These are phyloP conservation scores for Thunnus thynnus DNA, from an alignment of 2,113 vertebrate genomes.

Conservation along the genomic window DNA sequence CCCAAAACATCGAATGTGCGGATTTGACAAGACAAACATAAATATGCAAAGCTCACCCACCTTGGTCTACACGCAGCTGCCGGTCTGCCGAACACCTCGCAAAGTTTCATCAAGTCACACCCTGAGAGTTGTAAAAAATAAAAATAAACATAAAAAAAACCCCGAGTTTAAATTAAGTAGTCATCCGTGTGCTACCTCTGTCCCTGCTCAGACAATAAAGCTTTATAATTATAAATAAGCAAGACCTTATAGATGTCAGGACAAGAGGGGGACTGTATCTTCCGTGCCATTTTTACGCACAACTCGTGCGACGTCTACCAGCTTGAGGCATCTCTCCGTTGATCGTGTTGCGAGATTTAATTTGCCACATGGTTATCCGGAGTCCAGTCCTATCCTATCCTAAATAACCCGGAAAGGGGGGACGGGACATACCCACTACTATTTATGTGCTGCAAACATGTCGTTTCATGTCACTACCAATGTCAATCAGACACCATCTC, in stretches of 20 bases:
- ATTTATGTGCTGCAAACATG: background rate
- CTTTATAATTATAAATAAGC: background rate
- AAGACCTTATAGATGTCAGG: slow-evolving; percentile 8
- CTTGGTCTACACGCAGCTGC: background rate
- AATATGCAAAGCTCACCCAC: slow-evolving; percentile 8
- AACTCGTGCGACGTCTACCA: background rate
- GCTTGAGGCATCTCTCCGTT: background rate
- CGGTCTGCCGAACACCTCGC: background rate
- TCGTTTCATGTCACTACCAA: background rate
- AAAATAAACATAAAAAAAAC: background rate
- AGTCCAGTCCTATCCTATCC: no score
- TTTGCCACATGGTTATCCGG: background rate
- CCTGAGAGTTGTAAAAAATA: slow-evolving; percentile 7
- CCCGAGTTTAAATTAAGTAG: background rate
- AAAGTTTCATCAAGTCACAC: background rate
- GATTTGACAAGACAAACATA: no score
- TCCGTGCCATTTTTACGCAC: slow-evolving; percentile 10
- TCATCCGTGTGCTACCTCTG: no score
- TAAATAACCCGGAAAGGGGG: slow-evolving; percentile 30
- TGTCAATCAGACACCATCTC: no score
- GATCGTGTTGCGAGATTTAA: no score
- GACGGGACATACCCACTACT: background rate
- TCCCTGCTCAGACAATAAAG: background rate
- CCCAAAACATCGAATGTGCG: no score
- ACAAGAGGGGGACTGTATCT: background rate